Percentiles rank a stretch among this genome's conserved stretches.
These are phyloP conservation scores for Melipona quadrifasciata DNA, from an alignment of 1,140 invertebrate species.

Conservation along the genomic window DNA sequence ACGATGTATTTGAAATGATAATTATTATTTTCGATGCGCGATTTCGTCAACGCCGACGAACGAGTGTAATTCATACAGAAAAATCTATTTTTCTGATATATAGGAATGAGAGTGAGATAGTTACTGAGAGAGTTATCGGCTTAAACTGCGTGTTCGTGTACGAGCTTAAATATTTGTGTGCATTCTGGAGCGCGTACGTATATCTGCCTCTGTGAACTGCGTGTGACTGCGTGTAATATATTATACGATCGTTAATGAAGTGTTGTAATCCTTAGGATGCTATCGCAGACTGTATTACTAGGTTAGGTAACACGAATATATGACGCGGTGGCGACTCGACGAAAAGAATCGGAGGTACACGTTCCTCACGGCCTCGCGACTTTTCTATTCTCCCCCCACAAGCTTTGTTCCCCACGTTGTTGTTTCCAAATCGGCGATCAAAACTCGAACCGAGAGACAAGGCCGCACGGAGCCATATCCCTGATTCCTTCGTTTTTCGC, in stretches of 20 bases:
- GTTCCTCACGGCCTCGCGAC: slow-evolving; percentile 1
- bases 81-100: slow-evolving; percentile 52
- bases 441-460: neutral
- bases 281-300: slow-evolving; percentile 81
- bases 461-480: slow-evolving; percentile 8
- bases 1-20: neutral
- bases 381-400: slow-evolving; percentile 26
- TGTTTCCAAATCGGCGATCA: neutral
- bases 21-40: neutral
- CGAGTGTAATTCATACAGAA: slow-evolving; percentile 23
- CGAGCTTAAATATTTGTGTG: slow-evolving; percentile 60
- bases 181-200: slow-evolving; percentile 58
- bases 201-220: slow-evolving; percentile 58
- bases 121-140: slow-evolving; percentile 36
- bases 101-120: slow-evolving; percentile 38
- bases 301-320: slow-evolving; percentile 74
- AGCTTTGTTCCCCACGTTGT: neutral
- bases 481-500: slow-evolving; percentile 42
- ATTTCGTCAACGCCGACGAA: neutral
- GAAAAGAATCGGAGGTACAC: slow-evolving; percentile 44
- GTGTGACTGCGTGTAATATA: slow-evolving; percentile 79
- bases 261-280: slow-evolving; percentile 75
- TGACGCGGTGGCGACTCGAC: slow-evolving; percentile 72
- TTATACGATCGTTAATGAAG: slow-evolving; percentile 74
- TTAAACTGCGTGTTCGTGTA: slow-evolving; percentile 63